Conservation (phyloP, 2,888 invertebrate species). For the Cotesia congregata region DNA sequence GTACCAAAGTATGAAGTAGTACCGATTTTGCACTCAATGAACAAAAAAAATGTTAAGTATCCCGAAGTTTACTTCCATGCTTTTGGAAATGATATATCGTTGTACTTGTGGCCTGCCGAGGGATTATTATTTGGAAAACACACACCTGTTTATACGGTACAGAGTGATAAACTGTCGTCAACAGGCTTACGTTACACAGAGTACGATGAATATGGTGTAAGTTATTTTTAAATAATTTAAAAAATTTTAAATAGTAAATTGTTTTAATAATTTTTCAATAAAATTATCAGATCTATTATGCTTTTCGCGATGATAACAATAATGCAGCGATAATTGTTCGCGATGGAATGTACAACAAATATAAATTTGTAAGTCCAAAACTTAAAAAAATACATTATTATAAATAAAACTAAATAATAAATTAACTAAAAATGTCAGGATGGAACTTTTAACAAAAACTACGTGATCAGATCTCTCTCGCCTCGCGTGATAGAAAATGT, state of each 20-base stretch:
- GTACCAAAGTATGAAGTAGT: slow-evolving; percentile 48
- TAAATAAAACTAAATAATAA: not conserved
- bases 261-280: not conserved
- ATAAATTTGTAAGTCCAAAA: slow-evolving; percentile 43
- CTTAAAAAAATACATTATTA: not conserved
- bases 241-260: not conserved
- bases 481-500: slow-evolving; percentile 35
- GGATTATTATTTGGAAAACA: slow-evolving; percentile 41
- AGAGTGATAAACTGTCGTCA: slow-evolving; percentile 37
- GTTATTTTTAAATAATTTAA: not conserved
- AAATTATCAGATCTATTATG: slow-evolving; percentile 32
- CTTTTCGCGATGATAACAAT: slow-evolving; percentile 43
- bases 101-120: slow-evolving; percentile 43
- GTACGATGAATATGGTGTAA: slow-evolving; percentile 37
- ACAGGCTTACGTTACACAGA: slow-evolving; percentile 42
- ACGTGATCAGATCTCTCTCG: slow-evolving; percentile 42
- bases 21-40: slow-evolving; percentile 37
- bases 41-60: slow-evolving; percentile 25
- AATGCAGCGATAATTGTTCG: slow-evolving; percentile 44
- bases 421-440: slow-evolving; percentile 29
- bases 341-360: slow-evolving; percentile 21
- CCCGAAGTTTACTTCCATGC: slow-evolving; percentile 40
- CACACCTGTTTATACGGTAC: slow-evolving; percentile 46
- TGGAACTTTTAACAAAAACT: slow-evolving; percentile 40
- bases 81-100: slow-evolving; percentile 42